phyloP scores from a whole-genome alignment of 92 coral and sea anemone genomes.

The Muricea muricata region DNA sequence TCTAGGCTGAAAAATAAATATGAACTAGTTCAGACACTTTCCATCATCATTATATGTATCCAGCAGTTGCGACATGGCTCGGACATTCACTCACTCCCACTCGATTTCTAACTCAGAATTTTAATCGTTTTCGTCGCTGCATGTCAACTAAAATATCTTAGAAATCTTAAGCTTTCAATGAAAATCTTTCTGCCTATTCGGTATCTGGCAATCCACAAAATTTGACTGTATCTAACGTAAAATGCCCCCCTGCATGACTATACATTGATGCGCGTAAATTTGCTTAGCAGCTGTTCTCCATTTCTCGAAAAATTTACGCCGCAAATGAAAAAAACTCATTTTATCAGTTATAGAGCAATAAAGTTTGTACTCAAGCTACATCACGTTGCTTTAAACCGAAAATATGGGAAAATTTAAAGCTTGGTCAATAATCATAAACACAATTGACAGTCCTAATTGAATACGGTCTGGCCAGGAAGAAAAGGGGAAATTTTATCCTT shows the following conservation, averaged over 20 bases:
- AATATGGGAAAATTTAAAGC: neutral
- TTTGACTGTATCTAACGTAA: neutral
- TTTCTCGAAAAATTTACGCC: constrained; percentile 7
- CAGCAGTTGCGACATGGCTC: too few relatives aligned
- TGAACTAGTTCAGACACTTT: too few relatives aligned
- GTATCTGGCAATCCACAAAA: constrained; percentile 5
- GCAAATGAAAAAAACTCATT: neutral
- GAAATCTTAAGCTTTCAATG: too few relatives aligned
- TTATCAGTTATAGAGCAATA: neutral
- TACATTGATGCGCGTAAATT: neutral
- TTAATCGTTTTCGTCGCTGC: too few relatives aligned
- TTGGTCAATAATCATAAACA: neutral
- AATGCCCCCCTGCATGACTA: constrained; percentile 41
- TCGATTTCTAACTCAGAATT: too few relatives aligned
- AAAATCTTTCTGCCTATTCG: too few relatives aligned
- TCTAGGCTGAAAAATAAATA: too few relatives aligned
- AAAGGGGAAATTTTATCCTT: neutral
- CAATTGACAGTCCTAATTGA: constrained; percentile 12
- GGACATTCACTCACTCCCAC: too few relatives aligned
- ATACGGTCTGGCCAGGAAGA: constrained; percentile 9
- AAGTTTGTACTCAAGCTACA: neutral
- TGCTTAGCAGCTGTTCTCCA: constrained; percentile 28
- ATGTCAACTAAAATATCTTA: too few relatives aligned
- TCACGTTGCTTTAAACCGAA: neutral
- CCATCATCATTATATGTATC: too few relatives aligned